These are phyloP conservation scores for Notothenia rossii DNA, from an alignment of 2,113 vertebrate genomes.

Conservation along the genomic window DNA sequence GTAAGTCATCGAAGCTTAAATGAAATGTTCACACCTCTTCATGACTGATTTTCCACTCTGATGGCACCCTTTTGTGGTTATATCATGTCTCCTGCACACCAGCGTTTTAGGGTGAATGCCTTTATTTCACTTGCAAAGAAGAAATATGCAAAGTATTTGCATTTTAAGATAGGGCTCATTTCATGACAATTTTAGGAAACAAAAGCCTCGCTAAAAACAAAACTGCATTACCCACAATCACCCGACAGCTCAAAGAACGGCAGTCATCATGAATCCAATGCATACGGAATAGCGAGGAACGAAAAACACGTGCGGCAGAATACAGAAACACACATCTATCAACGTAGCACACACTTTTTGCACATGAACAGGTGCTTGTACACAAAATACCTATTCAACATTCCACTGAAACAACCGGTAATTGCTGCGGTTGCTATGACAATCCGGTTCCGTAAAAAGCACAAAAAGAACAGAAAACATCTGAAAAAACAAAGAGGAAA, in stretches of 20 bases:
- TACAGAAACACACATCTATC: not conserved
- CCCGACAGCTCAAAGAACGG: slow-evolving; percentile 1
- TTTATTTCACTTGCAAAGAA: slow-evolving; percentile 3
- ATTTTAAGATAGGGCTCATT: slow-evolving; percentile 16
- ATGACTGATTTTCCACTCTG: slow-evolving; percentile 20
- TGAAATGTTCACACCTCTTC: slow-evolving; percentile 32
- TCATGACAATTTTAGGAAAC: not conserved
- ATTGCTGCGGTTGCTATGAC: slow-evolving; percentile 51
- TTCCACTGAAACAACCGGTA: slow-evolving; percentile 12
- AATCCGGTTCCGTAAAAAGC: slow-evolving; percentile 23
- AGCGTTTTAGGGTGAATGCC: not conserved
- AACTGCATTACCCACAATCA: slow-evolving; percentile 12
- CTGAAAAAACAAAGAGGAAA: slow-evolving; percentile 27
- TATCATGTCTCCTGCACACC: not conserved
- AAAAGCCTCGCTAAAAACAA: slow-evolving; percentile 11
- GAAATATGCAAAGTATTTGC: slow-evolving; percentile 11
- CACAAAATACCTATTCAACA: slow-evolving; percentile 48
- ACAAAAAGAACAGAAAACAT: slow-evolving; percentile 20
- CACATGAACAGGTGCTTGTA: slow-evolving; percentile 31
- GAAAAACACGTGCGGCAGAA: not conserved
- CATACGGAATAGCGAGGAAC: not conserved
- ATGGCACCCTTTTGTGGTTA: not conserved
- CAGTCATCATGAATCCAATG: slow-evolving; percentile 40
- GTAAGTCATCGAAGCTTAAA: slow-evolving; percentile 32
- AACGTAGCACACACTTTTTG: not conserved